Base-by-base conservation (phyloP, 2,113 vertebrate species). In the Lates calcarifer region DNA sequence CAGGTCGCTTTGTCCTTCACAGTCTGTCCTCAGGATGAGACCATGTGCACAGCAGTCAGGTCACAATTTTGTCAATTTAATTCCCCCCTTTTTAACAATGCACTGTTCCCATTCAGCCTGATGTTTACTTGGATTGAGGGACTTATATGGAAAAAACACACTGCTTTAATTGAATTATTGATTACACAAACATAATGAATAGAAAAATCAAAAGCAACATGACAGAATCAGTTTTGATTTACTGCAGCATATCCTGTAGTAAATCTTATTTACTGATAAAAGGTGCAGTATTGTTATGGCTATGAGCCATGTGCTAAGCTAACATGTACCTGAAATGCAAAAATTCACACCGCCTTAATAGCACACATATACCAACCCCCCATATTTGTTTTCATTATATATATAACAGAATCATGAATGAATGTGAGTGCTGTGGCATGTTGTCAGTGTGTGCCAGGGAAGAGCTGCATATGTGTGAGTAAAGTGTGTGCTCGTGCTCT, bases 391-490 rank as follows among this genome's bases (percentile, higher is more conserved):
- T 26, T 17, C 33, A 0, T 73, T 29, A 35, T 15, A 69, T n/a
- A 6, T 17, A 6, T 5, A 29, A n/a, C n/a, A 31, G 66, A 80
- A 70, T 74, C 81, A 79, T 83, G 78, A 90, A 89, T 83, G 88
- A 62, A 71, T 18, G 7, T 31, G 3, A 41, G 45, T 2, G 18
- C 66, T 28, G 53, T 79, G 63, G 20, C 29, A 2, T 66, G 83
- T 71, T 62, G 17, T 63, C 39, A 18, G 58, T 71, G 65, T 76
- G 79, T 73, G 72, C 80, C 65, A 70, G 66, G 7, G n/a, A 1
- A 53, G 73, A 85, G 68, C 70, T 79, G 67, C 63, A 47, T 82
- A 82, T 86, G 85, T 90, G 84, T 90, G 83, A 90, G 76, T 85
- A 86, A 86, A 79, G 84, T 72, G 82, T 88, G 77, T 84, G 71